Base-by-base conservation (phyloP, 2,113 vertebrate species). In the Labeo rohita region DNA sequence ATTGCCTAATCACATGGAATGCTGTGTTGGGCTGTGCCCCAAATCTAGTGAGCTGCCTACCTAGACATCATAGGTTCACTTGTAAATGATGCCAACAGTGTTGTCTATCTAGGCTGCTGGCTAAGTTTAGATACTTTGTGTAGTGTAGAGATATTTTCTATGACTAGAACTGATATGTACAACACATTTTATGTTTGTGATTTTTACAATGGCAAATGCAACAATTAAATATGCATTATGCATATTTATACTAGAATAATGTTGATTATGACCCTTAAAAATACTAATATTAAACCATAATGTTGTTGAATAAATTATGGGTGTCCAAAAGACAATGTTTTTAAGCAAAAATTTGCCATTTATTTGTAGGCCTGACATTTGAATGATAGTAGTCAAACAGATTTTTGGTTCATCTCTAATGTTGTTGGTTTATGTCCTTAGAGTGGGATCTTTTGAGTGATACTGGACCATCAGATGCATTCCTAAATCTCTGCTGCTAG, bases 391-490 rank as follows among this genome's bases (percentile, higher is more conserved):
- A 3, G 9, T 43, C 16, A 70, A 45, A 72, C 8, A 18, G 16
- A 72, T 72, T 80, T 13, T 61, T 10, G 45, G 5, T 36, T 12
- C 0, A 39, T 47, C 45, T 23, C 61, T 50, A 2, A 34, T 79
- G 16, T 66, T 80, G 7, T 75, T 10, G 56, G 6, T 82, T 45
- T 85, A 6, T 73, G 6, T 79, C 10, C 45, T 21, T 72, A 83
- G 56, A 18, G 70, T 21, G 80, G 74, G 65, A 34, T 78, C 50
- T 50, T 54, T 70, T 23, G 28, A 75, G 39, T n/a, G 21, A 45
- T 77, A 47, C 39, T 21, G 73, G 28, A 84, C 61, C 47, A 23
- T 16, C 83, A 83, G 85, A 90, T 93, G 92, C 86, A 74, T 85
- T 77, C 78, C 80, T 91, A 78, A 87, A 89, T 83, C 83, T 59